These are phyloP conservation scores for silkworm (Bombyx mori) DNA, from an alignment of 1,140 invertebrate genomes.

Conservation along the genomic window ASM3026992v2 NC_085123.1:15621501-15622000, in stretches of 20 bases:
- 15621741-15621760: conserved; percentile 85
- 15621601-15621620: conserved; percentile 53
- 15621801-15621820: conserved; percentile 33
- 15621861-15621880: conserved; percentile 41
- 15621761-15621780: conserved; percentile 76
- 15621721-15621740: conserved; percentile 84
- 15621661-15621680: conserved; percentile 51
- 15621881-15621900: conserved; percentile 61
- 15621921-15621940: conserved; percentile 30
- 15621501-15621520: conserved; percentile 84
- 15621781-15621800: conserved; percentile 18
- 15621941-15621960: conserved; percentile 55
- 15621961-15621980: conserved; percentile 41
- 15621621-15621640: conserved; percentile 62
- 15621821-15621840: conserved; percentile 58
- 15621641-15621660: conserved; percentile 46
- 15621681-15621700: conserved; percentile 44
- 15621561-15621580: conserved; percentile 50
- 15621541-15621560: conserved; percentile 26
- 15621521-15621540: conserved; percentile 74
- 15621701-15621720: conserved; percentile 52
- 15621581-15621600: conserved; percentile 42
- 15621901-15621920: conserved; percentile 51
- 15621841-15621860: conserved; percentile 45
- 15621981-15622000: conserved; percentile 29